phyloP scores from a whole-genome alignment of 1,140 invertebrate species.

The Drosophila erecta region DNA sequence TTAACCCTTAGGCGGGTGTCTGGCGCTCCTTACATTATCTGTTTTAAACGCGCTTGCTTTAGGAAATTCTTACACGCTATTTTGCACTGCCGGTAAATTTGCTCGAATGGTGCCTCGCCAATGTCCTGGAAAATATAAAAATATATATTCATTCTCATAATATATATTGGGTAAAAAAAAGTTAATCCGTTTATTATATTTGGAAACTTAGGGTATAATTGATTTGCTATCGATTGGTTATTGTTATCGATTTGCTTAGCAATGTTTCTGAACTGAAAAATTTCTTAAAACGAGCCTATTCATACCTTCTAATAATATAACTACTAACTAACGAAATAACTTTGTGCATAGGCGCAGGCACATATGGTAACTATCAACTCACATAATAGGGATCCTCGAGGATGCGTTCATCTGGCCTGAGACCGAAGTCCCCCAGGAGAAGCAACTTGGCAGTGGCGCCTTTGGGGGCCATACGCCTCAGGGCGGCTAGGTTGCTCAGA shows the following conservation, averaged over 20 bases:
- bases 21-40: slow-evolving; percentile 35
- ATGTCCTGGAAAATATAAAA: slow-evolving; percentile 85
- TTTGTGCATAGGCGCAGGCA: too few relatives aligned
- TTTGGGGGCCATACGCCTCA: slow-evolving; percentile 87
- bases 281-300: neutral
- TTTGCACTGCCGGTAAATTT: slow-evolving; percentile 89
- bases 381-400: slow-evolving; percentile 96
- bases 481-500: slow-evolving; percentile 89
- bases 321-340: too few relatives aligned
- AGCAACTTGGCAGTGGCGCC: slow-evolving; percentile 89
- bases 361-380: slow-evolving; percentile 31
- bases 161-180: neutral
- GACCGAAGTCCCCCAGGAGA: slow-evolving; percentile 92
- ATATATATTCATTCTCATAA: neutral
- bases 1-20: slow-evolving; percentile 26
- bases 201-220: too few relatives aligned
- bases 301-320: too few relatives aligned
- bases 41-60: slow-evolving; percentile 78
- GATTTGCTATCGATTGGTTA: too few relatives aligned
- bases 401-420: slow-evolving; percentile 88
- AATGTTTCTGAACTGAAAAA: too few relatives aligned
- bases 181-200: too few relatives aligned
- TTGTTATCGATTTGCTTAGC: too few relatives aligned
- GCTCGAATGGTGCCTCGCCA: slow-evolving; percentile 88
- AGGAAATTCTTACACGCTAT: slow-evolving; percentile 88